phyloP scores from a whole-genome alignment of 2,113 vertebrate species.

The Sapayoa aenigma region DNA sequence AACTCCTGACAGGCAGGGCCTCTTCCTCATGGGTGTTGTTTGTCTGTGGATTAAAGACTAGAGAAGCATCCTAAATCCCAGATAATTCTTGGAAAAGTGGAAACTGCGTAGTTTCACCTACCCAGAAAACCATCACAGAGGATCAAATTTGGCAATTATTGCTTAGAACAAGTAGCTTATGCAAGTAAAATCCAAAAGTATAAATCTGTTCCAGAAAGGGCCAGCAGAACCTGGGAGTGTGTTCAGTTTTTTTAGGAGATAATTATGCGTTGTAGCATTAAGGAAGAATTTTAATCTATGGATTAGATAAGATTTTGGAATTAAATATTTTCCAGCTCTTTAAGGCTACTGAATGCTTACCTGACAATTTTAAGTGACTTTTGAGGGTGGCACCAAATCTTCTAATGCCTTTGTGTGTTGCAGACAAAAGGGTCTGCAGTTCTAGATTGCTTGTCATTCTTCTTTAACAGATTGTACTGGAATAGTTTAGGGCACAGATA shows the following conservation, averaged over 20 bases:
- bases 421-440: not conserved
- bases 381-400: too few relatives aligned
- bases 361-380: not conserved
- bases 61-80: accelerated
- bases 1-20: not conserved
- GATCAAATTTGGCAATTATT: accelerated
- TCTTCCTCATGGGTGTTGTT: accelerated
- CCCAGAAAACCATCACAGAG: accelerated
- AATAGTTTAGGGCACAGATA: not conserved
- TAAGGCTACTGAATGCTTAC: not conserved
- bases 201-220: not conserved
- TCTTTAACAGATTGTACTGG: not conserved
- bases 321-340: accelerated
- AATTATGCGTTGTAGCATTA: accelerated
- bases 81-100: accelerated
- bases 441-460: not conserved
- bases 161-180: not conserved
- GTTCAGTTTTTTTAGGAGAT: not conserved
- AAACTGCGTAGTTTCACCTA: accelerated
- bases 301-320: accelerated
- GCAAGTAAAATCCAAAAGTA: not conserved
- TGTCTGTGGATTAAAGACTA: accelerated
- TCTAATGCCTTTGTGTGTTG: not conserved
- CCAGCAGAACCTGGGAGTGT: not conserved
- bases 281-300: not conserved